A percentile compares a stretch with the other conserved stretches of the same genome.
Conservation (phyloP, 2,797 vertebrate species). For the Philypnodon macrostomus region DNA sequence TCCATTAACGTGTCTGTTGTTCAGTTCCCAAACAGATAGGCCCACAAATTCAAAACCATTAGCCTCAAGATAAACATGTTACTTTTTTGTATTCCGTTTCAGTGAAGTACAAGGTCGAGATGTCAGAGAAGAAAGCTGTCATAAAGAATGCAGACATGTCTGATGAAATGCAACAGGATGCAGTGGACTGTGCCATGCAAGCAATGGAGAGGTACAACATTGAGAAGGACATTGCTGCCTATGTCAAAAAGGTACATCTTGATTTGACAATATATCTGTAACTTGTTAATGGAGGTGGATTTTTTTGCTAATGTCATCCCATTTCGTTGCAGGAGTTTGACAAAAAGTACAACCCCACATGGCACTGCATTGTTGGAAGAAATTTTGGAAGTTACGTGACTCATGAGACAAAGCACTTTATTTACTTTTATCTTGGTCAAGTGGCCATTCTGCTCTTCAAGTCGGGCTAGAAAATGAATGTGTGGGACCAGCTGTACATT, state of each 20-base stretch:
- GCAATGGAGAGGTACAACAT: conserved; percentile 99
- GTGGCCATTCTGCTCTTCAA: conserved; percentile 98
- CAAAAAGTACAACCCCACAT: conserved; percentile 98
- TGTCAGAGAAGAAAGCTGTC: conserved; percentile 98
- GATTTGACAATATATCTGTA: not conserved
- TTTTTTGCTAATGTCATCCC: not conserved
- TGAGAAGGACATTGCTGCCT: conserved; percentile 97
- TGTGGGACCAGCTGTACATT: conserved; percentile 32
- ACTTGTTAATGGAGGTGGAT: not conserved
- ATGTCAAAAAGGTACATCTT: conserved; percentile 90
- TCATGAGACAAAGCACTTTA: conserved; percentile 97
- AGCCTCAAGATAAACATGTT: too few relatives aligned
- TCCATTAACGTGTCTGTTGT: too few relatives aligned
- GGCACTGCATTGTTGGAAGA: conserved; percentile 97
- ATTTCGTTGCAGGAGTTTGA: conserved; percentile 87
- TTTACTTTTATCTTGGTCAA: conserved; percentile 98
- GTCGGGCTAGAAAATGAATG: conserved; percentile 82
- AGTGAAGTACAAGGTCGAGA: conserved; percentile 70
- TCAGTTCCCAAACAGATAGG: too few relatives aligned
- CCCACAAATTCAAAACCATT: too few relatives aligned
- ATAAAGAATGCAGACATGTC: conserved; percentile 99
- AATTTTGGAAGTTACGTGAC: conserved; percentile 98
- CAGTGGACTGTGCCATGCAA: conserved; percentile 96
- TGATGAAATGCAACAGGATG: conserved; percentile 99
- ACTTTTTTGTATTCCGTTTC: conserved; percentile 1